Percentiles rank a stretch among this genome's conserved stretches.
Evolutionary conservation across 1,140 invertebrate species (phyloP).

Genomic region (Onthophagus taurus): DNA sequence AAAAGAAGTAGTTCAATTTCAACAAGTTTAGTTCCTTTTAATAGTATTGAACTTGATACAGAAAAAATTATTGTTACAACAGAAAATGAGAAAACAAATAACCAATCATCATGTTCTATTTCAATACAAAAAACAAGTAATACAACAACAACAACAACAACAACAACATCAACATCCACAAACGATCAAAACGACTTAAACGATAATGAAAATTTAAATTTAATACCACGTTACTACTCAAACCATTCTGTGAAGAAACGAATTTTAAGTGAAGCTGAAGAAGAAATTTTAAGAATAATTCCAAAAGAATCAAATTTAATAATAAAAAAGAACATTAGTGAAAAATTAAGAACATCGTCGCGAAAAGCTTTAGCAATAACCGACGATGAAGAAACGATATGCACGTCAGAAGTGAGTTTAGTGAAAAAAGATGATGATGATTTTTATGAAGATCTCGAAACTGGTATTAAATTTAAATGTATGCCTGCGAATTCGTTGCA

Average conservation of each 20-base stretch:
- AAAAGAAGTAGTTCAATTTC: conserved; percentile 7
- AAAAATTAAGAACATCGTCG: conserved; percentile 1
- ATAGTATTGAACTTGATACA: conserved; percentile 2
- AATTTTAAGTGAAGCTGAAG: conserved; percentile 6
- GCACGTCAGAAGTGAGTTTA: conserved; percentile 1
- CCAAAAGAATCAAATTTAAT: conserved; percentile 5
- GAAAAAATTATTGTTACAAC: conserved; percentile 1
- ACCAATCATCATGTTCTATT: not conserved
- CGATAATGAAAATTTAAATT: not conserved
- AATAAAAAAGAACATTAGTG: conserved; percentile 7
- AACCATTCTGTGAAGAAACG: not conserved
- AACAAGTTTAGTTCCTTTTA: not conserved
- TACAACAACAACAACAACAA: no score
- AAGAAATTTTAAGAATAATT: conserved; percentile 9
- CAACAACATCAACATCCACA: no score
- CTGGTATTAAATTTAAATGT: conserved; percentile 11
- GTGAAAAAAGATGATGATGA: conserved; percentile 8
- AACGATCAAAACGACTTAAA: not conserved
- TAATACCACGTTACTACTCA: not conserved
- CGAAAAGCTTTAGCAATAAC: not conserved
- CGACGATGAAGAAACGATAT: not conserved
- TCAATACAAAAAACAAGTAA: no score
- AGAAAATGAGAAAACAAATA: conserved; percentile 2
- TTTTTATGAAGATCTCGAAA: conserved; percentile 8
- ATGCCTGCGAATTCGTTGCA: not conserved